phyloP scores from a whole-genome alignment of 2,888 invertebrate species.

The Philonicus albiceps region DNA sequence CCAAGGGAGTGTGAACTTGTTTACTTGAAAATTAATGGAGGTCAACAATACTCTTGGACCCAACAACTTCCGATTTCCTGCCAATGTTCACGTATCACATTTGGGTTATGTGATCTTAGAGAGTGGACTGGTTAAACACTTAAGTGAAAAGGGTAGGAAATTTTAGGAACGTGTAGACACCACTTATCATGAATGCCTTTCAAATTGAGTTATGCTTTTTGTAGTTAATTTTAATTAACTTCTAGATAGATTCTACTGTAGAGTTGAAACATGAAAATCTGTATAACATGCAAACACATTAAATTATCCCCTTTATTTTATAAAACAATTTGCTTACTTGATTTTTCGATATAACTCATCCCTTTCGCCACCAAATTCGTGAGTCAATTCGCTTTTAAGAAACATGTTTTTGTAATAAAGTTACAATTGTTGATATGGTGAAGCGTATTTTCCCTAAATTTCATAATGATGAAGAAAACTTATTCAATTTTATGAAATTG shows the following conservation, averaged over 20 bases:
- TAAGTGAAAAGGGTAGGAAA: background rate
- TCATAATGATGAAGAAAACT: too few species aligned
- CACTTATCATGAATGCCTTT: background rate
- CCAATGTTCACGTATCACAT: background rate
- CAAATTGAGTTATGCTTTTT: background rate
- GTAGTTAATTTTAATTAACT: background rate
- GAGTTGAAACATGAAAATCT: background rate
- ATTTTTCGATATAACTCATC: too few species aligned
- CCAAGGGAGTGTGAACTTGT: background rate
- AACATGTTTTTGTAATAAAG: too few species aligned
- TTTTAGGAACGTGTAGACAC: background rate
- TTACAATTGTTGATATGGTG: too few species aligned
- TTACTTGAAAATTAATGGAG: background rate
- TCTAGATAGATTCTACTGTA: background rate
- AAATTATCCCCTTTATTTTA: too few species aligned
- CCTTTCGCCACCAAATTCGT: too few species aligned
- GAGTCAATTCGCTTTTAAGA: too few species aligned
- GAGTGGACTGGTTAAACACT: background rate
- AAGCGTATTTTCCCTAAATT: too few species aligned
- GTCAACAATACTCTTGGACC: background rate
- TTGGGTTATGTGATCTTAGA: background rate
- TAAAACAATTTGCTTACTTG: too few species aligned
- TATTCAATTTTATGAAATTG: too few species aligned
- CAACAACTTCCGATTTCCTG: background rate
- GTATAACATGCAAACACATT: too few species aligned